Evolutionary conservation across 1,140 invertebrate species (phyloP), one percentile per base, ranked within the genome.

Genomic region (Phortica variegata): DNA sequence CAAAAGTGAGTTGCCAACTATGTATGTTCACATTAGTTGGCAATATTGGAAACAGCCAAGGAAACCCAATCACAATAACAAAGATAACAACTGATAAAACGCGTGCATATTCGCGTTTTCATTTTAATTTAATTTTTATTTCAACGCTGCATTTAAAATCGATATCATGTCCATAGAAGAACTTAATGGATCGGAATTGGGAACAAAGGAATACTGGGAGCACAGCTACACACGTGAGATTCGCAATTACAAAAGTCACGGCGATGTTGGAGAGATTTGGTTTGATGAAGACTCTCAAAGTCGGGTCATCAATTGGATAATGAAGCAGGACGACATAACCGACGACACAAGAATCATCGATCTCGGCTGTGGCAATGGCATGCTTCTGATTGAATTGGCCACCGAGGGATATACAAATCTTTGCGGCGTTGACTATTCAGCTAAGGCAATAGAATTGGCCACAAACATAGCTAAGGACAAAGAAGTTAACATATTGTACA

Each of bases 231-330:
- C 82, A 38, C 80, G 79, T 45, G 94, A 97, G 79, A 83, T 95
- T 26, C 77, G 81, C 21, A 93, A 94, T 76, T 97, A 88, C 71
- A 79, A 86, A 40, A 84, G 84, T 49, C 83, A 89, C 73, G 92
- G 91, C 3, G 93, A 96, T 73, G 83, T 89, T 10, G 94, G 94
- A 5, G 93, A 97, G 73, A 82, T 95, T 31, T 96, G 93, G 93
- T 97, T 96, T 73, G 93, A 93, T 8, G 87, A 90, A 75, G 86
- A 87, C 42, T 88, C 86, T 49, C 85, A 89, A 29, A 77, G 84
- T 32, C 83, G 89, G 57, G 79, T 94, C 15, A 78, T 91, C 1
- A 81, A 82, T 63, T 95, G 83, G 83, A 78, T 85, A 8, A 61
- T 79, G 19, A 75, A 77, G 31, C 73, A 73, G 32, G 65, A 74